Evolutionary conservation across 2,888 invertebrate genomes (phyloP), one percentile per base, ranked within the genome.

Genomic region (Drosophila falleni): DNA sequence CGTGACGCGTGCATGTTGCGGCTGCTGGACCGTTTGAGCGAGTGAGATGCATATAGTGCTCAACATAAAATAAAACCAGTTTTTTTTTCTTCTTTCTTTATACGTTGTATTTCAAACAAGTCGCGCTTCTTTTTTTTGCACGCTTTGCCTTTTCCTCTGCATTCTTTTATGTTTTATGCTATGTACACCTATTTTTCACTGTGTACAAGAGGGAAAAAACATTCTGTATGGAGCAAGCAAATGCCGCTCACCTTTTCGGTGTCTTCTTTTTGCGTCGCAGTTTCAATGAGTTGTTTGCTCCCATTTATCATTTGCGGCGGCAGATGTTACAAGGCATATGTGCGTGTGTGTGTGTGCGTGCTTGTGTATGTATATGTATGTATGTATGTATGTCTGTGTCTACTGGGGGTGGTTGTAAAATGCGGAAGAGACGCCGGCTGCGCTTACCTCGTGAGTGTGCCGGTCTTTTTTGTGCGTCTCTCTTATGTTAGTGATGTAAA

Each of bases 251-350:
- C 80, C 87, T 82, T 82, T 77, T 76, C 66, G 65, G 29, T 55
- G 58, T 71, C 66, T 82, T 74, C 78, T 73, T 83, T 89, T 89
- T 78, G 82, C 77, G 76, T 75, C 79, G 83, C 88, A 82, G 78
- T 74, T 82, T 87, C 72, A 73, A 78, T 72, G 79, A 81, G 86
- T 82, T 85, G 82, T 85, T 85, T 85, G 84, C 80, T 84, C 81
- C 84, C 87, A 84, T 87, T 86, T 87, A 79, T 81, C 80, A 85
- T 77, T 73, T 74, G 74, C 65, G 72, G 65, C 59, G 74, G 80
- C 77, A 81, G 85, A 81, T 87, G 86, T 79, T 80, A 74, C 71
- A 72, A 26, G 39, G 39, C 39, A 5, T 51, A 11, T 37, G 26
- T 37, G 37, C 64, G 31, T 56, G 51, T 23, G 23, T 3, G 29